Base-by-base conservation (phyloP, 2,888 invertebrate genomes). In the Lasioglossum lativentre region DNA sequence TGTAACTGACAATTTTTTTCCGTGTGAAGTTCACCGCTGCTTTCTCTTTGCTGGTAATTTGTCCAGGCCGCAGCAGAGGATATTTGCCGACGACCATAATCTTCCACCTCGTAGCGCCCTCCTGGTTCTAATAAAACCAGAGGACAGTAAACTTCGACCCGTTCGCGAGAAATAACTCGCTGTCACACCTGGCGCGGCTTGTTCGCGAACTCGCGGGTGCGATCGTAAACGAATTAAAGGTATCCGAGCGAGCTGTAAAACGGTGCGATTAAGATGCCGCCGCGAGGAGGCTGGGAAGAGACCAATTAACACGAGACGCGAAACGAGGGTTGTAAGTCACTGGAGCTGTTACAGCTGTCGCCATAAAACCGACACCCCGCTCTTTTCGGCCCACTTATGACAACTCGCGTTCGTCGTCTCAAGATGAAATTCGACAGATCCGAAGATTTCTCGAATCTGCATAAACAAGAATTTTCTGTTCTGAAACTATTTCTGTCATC, bases 291-390 rank as follows among this genome's bases (percentile, higher is more conserved):
- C 10, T 52, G 52, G n/a, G 52, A 52, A 92, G 92, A 93, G 90
- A 89, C 93, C 94, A 93, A 94, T 94, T 94, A 94, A 94, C 93
- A 92, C 93, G 88, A 77, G 82, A 84, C 87, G 91, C 89, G 92
- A 90, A 91, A 93, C 90, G 85, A 34, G 91, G 90, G 93, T 93
- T 93, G 91, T 92, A 92, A 93, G 90, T 92, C 91, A 90, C 82
- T 83, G 79, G 75, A 77, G 74, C 70, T 80, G 81, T 87, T 87
- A 84, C 83, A 83, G 73, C 80, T 89, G 87, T 86, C 86, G 82
- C 47, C 75, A 63, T 83, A 78, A 86, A 86, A 76, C 38, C 47
- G 34, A 72, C 76, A 56, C 38, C 8, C 75, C 8, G 10, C 2
- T n/a, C 38, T 66, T 40, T n/a, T 34, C 42, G n/a, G 34, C 42